Evolutionary conservation across 2,888 invertebrate genomes (phyloP).

Genomic region (Frankliniella fusca): DNA sequence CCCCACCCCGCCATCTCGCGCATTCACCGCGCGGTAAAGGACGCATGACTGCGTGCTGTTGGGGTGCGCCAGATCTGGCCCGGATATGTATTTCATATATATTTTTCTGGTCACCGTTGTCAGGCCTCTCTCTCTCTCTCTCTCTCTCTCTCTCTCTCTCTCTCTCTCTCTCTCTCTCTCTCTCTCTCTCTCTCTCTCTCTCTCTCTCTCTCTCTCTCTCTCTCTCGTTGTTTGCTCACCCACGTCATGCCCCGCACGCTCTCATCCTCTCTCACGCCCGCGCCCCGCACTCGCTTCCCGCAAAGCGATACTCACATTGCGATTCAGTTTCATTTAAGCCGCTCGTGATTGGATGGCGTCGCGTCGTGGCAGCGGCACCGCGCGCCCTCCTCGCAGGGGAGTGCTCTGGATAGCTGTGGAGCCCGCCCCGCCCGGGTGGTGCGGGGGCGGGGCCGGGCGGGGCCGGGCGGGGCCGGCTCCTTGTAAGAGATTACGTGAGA

Average conservation of each 20-base stretch:
- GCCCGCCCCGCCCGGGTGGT: background rate
- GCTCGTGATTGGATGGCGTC: no score
- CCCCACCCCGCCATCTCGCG: background rate
- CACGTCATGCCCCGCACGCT: background rate
- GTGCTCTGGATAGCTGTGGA: background rate
- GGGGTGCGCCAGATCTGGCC: no score
- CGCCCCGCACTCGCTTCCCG: no score
- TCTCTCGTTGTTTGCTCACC: background rate
- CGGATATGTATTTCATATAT: no score
- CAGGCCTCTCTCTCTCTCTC: background rate
- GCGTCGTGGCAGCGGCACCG: no score
- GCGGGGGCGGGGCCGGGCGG: background rate
- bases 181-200: no score
- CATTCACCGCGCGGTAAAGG: no score
- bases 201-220: background rate
- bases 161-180: background rate
- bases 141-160: background rate
- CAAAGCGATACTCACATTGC: background rate
- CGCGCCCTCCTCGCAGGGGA: no score
- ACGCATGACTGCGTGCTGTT: no score
- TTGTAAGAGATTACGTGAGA: constrained; percentile 10
- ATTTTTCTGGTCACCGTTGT: no score
- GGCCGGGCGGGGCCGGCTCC: background rate
- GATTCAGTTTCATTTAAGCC: background rate
- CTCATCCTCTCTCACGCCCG: background rate